phyloP scores from a whole-genome alignment of 1,140 invertebrate genomes.

The Helicoverpa armigera region DNA sequence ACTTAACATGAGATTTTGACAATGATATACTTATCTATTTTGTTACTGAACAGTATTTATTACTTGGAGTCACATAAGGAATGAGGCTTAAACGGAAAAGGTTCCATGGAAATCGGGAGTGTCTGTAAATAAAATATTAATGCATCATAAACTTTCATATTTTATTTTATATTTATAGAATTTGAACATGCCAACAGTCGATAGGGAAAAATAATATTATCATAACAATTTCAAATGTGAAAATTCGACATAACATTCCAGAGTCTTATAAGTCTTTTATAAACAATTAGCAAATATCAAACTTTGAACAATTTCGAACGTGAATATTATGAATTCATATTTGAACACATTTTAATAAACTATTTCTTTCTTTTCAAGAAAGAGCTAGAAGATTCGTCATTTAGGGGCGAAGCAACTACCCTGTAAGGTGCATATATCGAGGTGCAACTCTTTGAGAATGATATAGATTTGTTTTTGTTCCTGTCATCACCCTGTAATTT shows the following conservation, averaged over 20 bases:
- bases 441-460: constrained; percentile 77
- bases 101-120: constrained; percentile 5
- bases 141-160: constrained; percentile 16
- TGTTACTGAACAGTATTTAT: constrained; percentile 24
- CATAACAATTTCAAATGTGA: constrained; percentile 47
- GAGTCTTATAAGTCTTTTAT: constrained; percentile 41
- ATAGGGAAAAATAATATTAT: constrained; percentile 48
- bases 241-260: constrained; percentile 43
- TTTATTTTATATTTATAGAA: constrained; percentile 55
- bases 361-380: constrained; percentile 58
- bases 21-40: background rate
- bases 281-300: constrained; percentile 18
- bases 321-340: background rate
- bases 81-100: background rate
- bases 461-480: constrained; percentile 71
- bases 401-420: constrained; percentile 71
- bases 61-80: background rate
- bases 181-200: constrained; percentile 59
- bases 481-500: constrained; percentile 73
- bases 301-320: constrained; percentile 16
- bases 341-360: constrained; percentile 40
- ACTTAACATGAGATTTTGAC: background rate
- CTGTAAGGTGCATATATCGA: constrained; percentile 78
- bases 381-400: constrained; percentile 60
- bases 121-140: constrained; percentile 40